phyloP scores from a whole-genome alignment of 2,113 vertebrate genomes.

The Saiga tatarica region DNA sequence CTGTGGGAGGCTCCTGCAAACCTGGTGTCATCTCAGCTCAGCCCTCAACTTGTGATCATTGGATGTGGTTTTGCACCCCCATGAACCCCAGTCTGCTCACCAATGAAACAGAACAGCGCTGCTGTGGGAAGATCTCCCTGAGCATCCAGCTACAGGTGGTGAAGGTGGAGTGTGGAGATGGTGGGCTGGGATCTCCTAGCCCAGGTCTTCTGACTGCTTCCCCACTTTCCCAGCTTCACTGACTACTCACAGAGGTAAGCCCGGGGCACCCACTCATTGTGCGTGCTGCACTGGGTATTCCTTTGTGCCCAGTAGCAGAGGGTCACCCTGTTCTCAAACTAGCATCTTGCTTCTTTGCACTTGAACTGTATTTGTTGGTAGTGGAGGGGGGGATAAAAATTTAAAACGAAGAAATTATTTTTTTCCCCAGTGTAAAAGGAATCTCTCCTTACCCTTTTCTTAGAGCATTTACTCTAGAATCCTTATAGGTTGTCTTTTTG shows the following conservation, averaged over 20 bases:
- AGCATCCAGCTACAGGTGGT: not conserved
- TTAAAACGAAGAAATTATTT: not conserved
- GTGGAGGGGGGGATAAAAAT: not conserved
- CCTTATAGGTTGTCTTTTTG: not conserved
- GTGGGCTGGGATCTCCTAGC: not conserved
- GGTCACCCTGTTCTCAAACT: not conserved
- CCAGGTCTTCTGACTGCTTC: not conserved
- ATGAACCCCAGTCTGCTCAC: not conserved
- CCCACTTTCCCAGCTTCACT: not conserved
- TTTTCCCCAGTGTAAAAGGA: not conserved
- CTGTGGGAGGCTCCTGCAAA: not conserved
- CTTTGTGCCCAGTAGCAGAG: not conserved
- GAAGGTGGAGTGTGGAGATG: not conserved
- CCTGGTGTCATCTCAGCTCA: not conserved
- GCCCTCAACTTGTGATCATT: not conserved
- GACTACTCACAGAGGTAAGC: not conserved
- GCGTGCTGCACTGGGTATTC: not conserved
- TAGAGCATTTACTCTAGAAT: not conserved
- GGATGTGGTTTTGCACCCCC: not conserved
- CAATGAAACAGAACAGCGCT: not conserved
- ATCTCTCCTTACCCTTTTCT: not conserved
- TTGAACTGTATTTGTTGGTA: not conserved
- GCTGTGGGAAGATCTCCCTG: not conserved
- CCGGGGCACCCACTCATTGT: rapidly evolving
- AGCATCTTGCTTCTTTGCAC: not conserved